Percentiles rank a stretch among this genome's conserved stretches.
phyloP scores from a whole-genome alignment of 2,888 invertebrate species.

The Clostera curtula region DNA sequence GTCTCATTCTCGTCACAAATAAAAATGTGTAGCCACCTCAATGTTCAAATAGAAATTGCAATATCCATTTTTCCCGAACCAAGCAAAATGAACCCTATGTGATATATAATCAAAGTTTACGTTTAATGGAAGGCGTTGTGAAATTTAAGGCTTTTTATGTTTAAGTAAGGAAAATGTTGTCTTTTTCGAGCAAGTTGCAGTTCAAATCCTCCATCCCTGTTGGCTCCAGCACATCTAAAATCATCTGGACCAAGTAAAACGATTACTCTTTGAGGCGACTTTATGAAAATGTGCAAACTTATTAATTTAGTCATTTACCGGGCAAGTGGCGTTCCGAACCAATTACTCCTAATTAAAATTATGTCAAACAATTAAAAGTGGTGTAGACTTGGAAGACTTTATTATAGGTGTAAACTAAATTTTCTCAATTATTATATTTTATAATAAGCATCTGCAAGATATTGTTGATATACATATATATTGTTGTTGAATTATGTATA shows the following conservation, averaged over 20 bases:
- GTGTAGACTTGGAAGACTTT: no score
- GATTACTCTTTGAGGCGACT: conserved; percentile 55
- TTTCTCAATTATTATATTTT: no score
- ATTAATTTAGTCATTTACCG: conserved; percentile 48
- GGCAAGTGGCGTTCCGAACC: conserved; percentile 33
- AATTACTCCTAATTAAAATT: conserved; percentile 23
- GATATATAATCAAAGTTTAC: conserved; percentile 29
- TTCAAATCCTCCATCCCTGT: conserved; percentile 67
- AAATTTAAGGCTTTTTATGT: conserved; percentile 38
- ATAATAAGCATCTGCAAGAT: no score
- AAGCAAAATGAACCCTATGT: conserved; percentile 35
- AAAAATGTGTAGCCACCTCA: conserved; percentile 70
- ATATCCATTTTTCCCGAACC: conserved; percentile 43
- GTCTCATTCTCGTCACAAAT: conserved; percentile 61
- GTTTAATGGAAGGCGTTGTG: conserved; percentile 1
- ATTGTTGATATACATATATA: no score
- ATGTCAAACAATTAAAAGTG: no score
- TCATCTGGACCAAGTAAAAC: conserved; percentile 68
- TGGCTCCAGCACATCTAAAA: conserved; percentile 63
- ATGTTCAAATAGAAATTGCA: conserved; percentile 64
- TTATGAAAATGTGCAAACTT: conserved; percentile 64
- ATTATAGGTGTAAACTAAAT: no score
- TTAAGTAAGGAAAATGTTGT: conserved; percentile 56
- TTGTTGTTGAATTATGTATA: no score
- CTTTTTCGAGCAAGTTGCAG: conserved; percentile 72